phyloP scores from a whole-genome alignment of 2,113 vertebrate genomes.

The Oreotrochilus melanogaster region DNA sequence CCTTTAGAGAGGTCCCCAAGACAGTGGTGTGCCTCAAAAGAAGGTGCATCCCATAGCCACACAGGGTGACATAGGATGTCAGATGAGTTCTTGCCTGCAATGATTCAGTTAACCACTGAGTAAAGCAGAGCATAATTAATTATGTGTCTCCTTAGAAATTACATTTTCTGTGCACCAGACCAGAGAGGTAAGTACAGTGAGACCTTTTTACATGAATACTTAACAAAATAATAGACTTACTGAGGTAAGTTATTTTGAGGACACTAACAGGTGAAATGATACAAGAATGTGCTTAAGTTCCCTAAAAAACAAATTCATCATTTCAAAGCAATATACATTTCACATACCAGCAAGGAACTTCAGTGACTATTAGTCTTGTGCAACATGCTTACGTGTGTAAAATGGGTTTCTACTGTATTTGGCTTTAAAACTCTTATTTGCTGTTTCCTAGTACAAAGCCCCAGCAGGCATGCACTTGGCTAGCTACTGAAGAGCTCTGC shows the following conservation, averaged over 20 bases:
- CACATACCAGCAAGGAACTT: conserved; percentile 14
- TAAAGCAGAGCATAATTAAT: conserved; percentile 26
- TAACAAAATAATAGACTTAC: conserved; percentile 28
- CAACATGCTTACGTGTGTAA: conserved; percentile 38
- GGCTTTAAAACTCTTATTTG: conserved; percentile 63
- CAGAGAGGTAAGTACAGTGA: conserved; percentile 2
- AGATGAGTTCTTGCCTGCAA: neutral
- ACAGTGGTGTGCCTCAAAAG: neutral
- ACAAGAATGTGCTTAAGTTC: neutral
- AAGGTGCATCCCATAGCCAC: neutral
- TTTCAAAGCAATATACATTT: conserved; percentile 24
- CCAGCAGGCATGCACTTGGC: conserved; percentile 76
- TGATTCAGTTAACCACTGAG: neutral
- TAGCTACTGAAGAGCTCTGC: conserved; percentile 73
- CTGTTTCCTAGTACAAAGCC: conserved; percentile 71
- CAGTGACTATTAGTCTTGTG: conserved; percentile 10
- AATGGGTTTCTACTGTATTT: conserved; percentile 63
- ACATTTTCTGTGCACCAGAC: neutral
- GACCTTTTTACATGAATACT: conserved; percentile 8
- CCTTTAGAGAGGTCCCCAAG: neutral
- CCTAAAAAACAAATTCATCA: conserved; percentile 36
- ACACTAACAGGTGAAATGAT: conserved; percentile 17
- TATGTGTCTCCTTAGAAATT: neutral
- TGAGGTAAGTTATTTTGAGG: conserved; percentile 3
- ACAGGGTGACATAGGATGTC: neutral